phyloP scores from a whole-genome alignment of 2,888 invertebrate genomes.

The Phaonia tiefii region DNA sequence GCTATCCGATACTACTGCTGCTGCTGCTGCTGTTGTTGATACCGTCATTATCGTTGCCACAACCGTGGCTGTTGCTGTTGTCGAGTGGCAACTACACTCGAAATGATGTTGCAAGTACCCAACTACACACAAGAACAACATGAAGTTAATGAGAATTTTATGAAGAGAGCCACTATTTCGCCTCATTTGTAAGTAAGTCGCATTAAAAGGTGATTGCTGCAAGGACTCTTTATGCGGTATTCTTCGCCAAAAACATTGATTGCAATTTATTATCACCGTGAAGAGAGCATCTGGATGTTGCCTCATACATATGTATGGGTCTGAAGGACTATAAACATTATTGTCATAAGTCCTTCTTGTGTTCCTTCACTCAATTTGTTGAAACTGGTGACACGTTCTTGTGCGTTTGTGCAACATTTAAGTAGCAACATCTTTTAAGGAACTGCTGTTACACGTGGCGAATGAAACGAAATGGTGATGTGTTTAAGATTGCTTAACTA shows the following conservation, averaged over 20 bases:
- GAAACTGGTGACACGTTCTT: too few species aligned
- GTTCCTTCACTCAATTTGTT: too few species aligned
- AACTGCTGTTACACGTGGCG: too few species aligned
- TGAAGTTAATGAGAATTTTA: conserved; percentile 41
- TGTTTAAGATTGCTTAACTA: too few species aligned
- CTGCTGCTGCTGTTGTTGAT: neutral
- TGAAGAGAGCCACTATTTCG: conserved; percentile 35
- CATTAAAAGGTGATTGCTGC: conserved; percentile 41
- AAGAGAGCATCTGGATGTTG: neutral
- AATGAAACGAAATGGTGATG: too few species aligned
- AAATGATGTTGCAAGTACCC: neutral
- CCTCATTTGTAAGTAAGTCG: conserved; percentile 18
- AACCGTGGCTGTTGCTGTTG: conserved; percentile 10
- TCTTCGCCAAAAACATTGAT: conserved; percentile 17
- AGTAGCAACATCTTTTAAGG: too few species aligned
- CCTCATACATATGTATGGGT: neutral
- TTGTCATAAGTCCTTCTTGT: neutral
- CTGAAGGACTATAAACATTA: neutral
- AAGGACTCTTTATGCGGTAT: conserved; percentile 18
- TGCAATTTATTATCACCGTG: conserved; percentile 3
- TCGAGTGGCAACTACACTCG: conserved; percentile 28
- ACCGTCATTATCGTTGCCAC: neutral
- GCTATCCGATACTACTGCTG: neutral
- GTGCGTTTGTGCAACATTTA: too few species aligned
- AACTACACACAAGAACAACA: neutral